Percentiles rank a stretch among this genome's conserved stretches.
Evolutionary conservation across 2,113 vertebrate species (phyloP).

Genomic region (Galemys pyrenaicus): DNA sequence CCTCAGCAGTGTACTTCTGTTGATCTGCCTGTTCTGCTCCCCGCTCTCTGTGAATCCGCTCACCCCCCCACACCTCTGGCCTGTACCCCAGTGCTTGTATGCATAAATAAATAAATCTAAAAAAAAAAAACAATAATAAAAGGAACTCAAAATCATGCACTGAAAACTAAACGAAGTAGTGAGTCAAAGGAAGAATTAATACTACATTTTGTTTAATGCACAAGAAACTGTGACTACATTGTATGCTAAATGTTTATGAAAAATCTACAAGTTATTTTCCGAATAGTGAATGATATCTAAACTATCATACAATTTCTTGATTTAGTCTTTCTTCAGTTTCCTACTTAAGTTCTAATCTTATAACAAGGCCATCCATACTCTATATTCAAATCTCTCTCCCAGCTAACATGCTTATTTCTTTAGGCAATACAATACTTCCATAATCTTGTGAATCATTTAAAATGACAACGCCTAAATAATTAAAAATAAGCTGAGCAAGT

Average conservation of each 20-base stretch:
- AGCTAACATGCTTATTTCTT: neutral
- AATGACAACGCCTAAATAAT: neutral
- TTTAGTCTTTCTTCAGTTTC: neutral
- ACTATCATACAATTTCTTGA: neutral
- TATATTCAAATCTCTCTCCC: neutral
- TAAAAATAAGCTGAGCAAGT: neutral
- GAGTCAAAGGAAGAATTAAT: neutral
- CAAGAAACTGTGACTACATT: neutral
- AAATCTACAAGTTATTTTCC: neutral
- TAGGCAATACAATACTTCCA: neutral
- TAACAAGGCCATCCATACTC: neutral
- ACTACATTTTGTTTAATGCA: constrained; percentile 37
- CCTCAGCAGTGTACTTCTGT: no score
- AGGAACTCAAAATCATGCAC: neutral
- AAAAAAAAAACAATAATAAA: neutral
- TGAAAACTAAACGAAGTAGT: neutral
- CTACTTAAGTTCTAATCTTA: neutral
- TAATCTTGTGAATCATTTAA: neutral
- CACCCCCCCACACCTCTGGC: no score
- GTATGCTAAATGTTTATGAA: neutral
- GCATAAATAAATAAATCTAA: no score
- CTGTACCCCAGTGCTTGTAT: no score
- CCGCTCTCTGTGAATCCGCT: no score
- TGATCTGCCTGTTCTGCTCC: no score
- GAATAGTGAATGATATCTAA: neutral